phyloP scores from a whole-genome alignment of 2,113 vertebrate species.

The Marmota flaviventris region DNA sequence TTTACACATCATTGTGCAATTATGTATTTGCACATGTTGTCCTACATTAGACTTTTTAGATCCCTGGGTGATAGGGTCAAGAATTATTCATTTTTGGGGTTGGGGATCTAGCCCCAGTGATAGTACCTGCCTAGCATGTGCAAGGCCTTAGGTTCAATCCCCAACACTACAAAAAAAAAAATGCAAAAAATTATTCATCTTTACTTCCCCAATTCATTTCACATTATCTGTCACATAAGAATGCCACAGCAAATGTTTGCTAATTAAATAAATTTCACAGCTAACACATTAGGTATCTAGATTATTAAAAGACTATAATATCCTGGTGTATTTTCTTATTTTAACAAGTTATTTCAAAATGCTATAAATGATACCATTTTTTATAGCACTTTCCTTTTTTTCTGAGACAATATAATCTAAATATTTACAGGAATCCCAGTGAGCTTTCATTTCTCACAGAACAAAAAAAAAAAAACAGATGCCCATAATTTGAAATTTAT shows the following conservation, averaged over 20 bases:
- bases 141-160: too few relatives aligned
- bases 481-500: slow-evolving; percentile 33
- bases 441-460: slow-evolving; percentile 45
- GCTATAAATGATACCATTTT: not conserved
- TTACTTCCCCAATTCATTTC: not conserved
- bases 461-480: slow-evolving; percentile 63
- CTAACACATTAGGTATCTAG: not conserved
- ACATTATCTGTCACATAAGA: not conserved
- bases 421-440: slow-evolving; percentile 50
- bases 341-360: slow-evolving; percentile 26
- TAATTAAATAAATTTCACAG: not conserved
- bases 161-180: too few relatives aligned
- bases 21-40: slow-evolving; percentile 46
- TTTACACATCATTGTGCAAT: not conserved
- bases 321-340: not conserved
- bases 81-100: not conserved
- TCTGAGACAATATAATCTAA: not conserved
- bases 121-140: too few relatives aligned
- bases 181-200: not conserved
- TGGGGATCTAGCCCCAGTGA: too few relatives aligned
- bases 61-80: not conserved
- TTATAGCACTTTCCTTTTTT: slow-evolving; percentile 25
- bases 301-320: not conserved
- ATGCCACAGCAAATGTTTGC: not conserved
- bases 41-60: not conserved